A percentile compares a stretch with the other conserved stretches of the same genome.
These are phyloP conservation scores for Tenrec ecaudatus DNA, from an alignment of 2,113 vertebrate genomes.

Conservation along the genomic window DNA sequence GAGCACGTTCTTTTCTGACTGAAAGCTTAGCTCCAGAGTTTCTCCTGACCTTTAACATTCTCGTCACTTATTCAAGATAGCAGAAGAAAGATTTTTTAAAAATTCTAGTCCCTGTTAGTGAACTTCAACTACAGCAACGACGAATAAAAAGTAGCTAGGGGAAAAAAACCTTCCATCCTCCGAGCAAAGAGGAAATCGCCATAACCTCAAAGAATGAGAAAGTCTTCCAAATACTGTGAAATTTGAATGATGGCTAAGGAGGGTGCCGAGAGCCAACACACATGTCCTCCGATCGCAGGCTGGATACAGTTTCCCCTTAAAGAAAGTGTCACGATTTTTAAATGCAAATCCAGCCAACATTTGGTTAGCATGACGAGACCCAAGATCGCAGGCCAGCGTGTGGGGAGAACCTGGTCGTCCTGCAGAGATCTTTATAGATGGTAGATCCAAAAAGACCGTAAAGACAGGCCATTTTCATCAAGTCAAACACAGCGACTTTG, in stretches of 20 bases:
- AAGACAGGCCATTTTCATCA: background rate
- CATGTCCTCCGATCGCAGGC: conserved; percentile 61
- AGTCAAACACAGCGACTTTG: background rate
- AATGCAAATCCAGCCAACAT: conserved; percentile 66
- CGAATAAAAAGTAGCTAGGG: conserved; percentile 41
- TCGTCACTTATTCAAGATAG: conserved; percentile 60
- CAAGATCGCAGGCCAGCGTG: background rate
- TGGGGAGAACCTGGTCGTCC: background rate
- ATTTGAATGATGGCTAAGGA: conserved; percentile 55
- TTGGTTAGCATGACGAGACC: conserved; percentile 64
- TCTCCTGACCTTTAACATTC: conserved; percentile 60
- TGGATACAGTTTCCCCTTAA: conserved; percentile 60
- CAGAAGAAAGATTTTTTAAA: conserved; percentile 61
- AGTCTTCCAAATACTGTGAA: conserved; percentile 72
- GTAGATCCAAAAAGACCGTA: conserved; percentile 3
- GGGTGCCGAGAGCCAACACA: conserved; percentile 64
- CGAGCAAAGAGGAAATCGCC: conserved; percentile 66
- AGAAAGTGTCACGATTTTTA: conserved; percentile 65
- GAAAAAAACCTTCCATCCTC: conserved; percentile 28
- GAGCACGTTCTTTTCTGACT: conserved; percentile 3
- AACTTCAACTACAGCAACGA: conserved; percentile 44
- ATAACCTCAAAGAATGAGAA: conserved; percentile 68
- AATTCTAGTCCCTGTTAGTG: conserved; percentile 28
- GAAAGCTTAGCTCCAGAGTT: conserved; percentile 18
- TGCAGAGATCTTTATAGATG: background rate